These are phyloP conservation scores for Malacoraja senta DNA, from an alignment of 2,797 vertebrate species.

Conservation along the genomic window DNA sequence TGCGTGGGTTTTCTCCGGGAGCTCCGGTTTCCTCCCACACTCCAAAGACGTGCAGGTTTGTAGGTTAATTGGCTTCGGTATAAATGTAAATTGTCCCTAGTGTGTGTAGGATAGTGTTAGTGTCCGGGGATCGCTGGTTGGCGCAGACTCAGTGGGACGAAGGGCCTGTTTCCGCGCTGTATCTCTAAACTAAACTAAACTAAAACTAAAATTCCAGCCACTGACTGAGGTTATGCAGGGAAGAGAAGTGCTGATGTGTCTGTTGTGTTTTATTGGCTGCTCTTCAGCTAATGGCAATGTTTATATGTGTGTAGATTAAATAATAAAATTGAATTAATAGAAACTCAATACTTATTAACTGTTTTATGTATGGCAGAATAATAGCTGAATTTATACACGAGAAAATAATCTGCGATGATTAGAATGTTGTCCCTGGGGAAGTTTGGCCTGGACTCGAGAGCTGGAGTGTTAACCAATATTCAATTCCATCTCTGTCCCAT, in stretches of 20 bases:
- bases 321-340: background rate
- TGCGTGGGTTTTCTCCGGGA: too few relatives aligned
- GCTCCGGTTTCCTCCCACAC: too few relatives aligned
- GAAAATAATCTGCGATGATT: background rate
- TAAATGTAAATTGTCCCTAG: too few relatives aligned
- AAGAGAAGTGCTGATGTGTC: background rate
- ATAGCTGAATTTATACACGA: background rate
- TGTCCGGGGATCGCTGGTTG: too few relatives aligned
- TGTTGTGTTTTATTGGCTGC: background rate
- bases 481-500: background rate
- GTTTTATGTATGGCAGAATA: background rate
- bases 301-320: background rate
- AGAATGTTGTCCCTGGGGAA: background rate
- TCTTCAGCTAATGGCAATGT: background rate
- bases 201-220: background rate
- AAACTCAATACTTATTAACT: background rate
- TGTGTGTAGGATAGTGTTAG: too few relatives aligned
- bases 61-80: too few relatives aligned
- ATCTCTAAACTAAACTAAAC: too few relatives aligned
- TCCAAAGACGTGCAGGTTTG: too few relatives aligned
- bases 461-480: background rate
- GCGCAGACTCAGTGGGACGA: too few relatives aligned
- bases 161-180: too few relatives aligned
- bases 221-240: background rate
- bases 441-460: background rate